Percentiles rank a stretch among this genome's conserved stretches.
These are phyloP conservation scores for Punctoribates punctum DNA, from an alignment of 2,888 invertebrate genomes.

Conservation along the genomic window DNA sequence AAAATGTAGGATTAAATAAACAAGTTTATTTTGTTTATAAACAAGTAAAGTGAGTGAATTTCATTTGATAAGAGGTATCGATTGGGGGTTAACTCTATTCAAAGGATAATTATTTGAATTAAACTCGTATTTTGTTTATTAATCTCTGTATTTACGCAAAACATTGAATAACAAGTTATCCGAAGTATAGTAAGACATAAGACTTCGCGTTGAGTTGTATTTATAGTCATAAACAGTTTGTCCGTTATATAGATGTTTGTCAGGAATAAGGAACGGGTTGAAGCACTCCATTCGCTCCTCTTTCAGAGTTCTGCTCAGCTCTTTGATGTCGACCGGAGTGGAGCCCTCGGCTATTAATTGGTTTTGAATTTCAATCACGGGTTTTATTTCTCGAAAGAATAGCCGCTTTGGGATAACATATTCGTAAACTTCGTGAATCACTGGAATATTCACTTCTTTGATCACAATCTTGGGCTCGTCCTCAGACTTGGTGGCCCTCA, in stretches of 20 bases:
- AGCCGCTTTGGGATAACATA: neutral
- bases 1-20: no score
- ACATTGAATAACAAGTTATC: conserved; percentile 15
- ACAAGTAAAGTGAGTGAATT: no score
- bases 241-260: conserved; percentile 9
- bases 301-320: neutral
- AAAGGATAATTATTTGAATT: no score
- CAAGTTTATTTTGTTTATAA: no score
- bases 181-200: conserved; percentile 14
- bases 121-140: no score
- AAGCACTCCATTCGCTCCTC: neutral
- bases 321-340: neutral
- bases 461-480: neutral
- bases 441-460: conserved; percentile 10
- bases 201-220: conserved; percentile 7
- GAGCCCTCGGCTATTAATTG: neutral
- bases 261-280: neutral
- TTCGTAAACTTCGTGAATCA: conserved; percentile 8
- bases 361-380: conserved; percentile 20
- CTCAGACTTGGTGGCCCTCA: neutral
- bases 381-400: neutral
- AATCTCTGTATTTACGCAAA: conserved; percentile 7
- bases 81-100: no score
- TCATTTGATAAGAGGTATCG: no score
- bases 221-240: conserved; percentile 2